These are phyloP conservation scores for Pica pica DNA, from an alignment of 2,113 vertebrate species.

Conservation along the genomic window DNA sequence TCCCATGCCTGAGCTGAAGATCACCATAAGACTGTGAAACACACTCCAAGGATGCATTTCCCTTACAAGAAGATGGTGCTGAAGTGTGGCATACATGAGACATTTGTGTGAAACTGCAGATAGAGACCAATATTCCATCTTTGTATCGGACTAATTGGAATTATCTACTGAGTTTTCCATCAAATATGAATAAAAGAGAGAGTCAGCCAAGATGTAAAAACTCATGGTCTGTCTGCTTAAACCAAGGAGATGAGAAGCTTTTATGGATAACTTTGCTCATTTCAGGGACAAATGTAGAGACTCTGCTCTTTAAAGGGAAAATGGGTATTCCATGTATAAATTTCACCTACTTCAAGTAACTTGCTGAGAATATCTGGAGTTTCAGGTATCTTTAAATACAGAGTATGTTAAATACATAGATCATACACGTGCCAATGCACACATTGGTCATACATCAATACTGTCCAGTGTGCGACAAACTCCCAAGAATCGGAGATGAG, in stretches of 20 bases:
- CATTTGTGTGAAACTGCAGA: background rate
- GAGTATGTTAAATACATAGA: background rate
- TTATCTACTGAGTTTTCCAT: background rate
- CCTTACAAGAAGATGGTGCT: background rate
- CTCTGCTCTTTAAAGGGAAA: background rate
- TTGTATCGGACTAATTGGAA: background rate
- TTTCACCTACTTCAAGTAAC: background rate
- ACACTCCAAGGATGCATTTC: background rate
- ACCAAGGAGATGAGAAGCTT: background rate
- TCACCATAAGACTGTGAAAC: background rate
- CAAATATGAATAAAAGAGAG: background rate
- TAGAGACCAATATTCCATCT: background rate
- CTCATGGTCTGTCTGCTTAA: background rate
- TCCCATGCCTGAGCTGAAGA: background rate
- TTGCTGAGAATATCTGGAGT: background rate
- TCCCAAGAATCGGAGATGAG: background rate
- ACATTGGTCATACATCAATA: background rate
- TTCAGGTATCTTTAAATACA: background rate
- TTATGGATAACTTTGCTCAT: background rate
- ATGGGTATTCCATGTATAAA: rapidly evolving
- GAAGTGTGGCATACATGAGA: background rate
- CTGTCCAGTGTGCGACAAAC: background rate
- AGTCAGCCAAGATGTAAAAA: background rate
- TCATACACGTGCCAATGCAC: background rate
- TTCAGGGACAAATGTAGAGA: background rate